A percentile compares a stretch with the other conserved stretches of the same genome.
Conservation (phyloP, 2,113 vertebrate species). For the Entelurus aequoreus region DNA sequence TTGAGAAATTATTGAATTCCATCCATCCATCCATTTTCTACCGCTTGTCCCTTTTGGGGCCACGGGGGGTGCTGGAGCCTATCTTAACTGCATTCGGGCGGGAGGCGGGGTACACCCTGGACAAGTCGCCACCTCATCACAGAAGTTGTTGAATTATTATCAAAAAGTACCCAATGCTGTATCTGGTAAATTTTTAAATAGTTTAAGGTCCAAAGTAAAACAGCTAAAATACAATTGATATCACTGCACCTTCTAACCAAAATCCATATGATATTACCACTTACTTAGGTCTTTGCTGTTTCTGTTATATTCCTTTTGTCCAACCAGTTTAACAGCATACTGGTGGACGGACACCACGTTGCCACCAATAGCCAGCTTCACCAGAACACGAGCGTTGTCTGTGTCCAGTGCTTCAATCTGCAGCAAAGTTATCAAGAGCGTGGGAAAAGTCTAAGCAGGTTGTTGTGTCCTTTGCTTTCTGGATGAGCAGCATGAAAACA, state of each 20-base stretch:
- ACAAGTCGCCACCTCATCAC: too few relatives aligned
- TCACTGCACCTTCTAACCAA: not conserved
- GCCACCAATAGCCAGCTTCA: slow-evolving; percentile 77
- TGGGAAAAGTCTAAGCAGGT: not conserved
- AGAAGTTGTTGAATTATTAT: too few relatives aligned
- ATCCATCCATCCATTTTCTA: too few relatives aligned
- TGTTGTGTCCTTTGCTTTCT: not conserved
- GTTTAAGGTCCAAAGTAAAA: too few relatives aligned
- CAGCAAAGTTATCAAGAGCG: not conserved
- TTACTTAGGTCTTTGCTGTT: slow-evolving; percentile 76
- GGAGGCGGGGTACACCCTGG: too few relatives aligned
- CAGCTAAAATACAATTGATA: too few relatives aligned
- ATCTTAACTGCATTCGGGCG: too few relatives aligned
- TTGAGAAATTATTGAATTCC: too few relatives aligned
- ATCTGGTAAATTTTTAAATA: too few relatives aligned
- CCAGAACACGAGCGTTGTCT: slow-evolving; percentile 82
- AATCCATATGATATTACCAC: slow-evolving; percentile 28
- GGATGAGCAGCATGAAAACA: not conserved
- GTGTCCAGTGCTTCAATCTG: slow-evolving; percentile 85
- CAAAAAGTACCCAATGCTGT: too few relatives aligned
- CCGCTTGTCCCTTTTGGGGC: too few relatives aligned
- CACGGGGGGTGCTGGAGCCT: too few relatives aligned
- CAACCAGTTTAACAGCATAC: slow-evolving; percentile 72
- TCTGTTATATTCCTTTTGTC: slow-evolving; percentile 76
- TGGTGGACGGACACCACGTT: slow-evolving; percentile 79